Percentiles rank a stretch among this genome's conserved stretches.
Evolutionary conservation across 2,113 vertebrate species (phyloP).

Genomic region (Tachycineta bicolor): DNA sequence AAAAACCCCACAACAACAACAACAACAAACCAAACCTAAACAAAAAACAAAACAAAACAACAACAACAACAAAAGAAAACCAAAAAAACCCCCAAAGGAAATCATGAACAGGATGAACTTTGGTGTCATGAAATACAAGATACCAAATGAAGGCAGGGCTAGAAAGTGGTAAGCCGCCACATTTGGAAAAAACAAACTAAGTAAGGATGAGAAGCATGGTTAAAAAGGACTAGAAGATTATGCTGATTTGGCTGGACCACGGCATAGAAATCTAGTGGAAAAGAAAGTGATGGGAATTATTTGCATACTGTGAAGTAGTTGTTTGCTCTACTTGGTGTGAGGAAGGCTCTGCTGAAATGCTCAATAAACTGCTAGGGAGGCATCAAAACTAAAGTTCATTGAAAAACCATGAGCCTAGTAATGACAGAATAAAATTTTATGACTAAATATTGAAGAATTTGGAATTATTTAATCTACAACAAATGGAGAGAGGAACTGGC

Average conservation of each 20-base stretch:
- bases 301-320: not conserved
- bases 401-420: not conserved
- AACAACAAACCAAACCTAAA: too few relatives aligned
- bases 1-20: too few relatives aligned
- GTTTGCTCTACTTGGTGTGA: not conserved
- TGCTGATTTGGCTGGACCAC: not conserved
- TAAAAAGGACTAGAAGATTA: not conserved
- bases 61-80: too few relatives aligned
- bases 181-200: not conserved
- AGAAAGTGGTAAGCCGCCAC: not conserved
- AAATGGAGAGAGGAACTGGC: not conserved
- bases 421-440: not conserved
- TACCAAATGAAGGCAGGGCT: not conserved
- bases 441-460: not conserved
- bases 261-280: not conserved
- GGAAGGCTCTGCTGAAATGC: not conserved
- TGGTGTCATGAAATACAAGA: fast-evolving
- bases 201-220: not conserved
- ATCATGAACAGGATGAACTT: fast-evolving
- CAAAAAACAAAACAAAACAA: too few relatives aligned
- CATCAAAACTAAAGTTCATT: not conserved
- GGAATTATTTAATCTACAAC: not conserved
- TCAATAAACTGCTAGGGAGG: not conserved
- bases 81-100: not conserved
- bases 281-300: not conserved